Percentiles rank a stretch among this genome's conserved stretches.
phyloP scores from a whole-genome alignment of 2,113 vertebrate species.

The Solenodon paradoxus region DNA sequence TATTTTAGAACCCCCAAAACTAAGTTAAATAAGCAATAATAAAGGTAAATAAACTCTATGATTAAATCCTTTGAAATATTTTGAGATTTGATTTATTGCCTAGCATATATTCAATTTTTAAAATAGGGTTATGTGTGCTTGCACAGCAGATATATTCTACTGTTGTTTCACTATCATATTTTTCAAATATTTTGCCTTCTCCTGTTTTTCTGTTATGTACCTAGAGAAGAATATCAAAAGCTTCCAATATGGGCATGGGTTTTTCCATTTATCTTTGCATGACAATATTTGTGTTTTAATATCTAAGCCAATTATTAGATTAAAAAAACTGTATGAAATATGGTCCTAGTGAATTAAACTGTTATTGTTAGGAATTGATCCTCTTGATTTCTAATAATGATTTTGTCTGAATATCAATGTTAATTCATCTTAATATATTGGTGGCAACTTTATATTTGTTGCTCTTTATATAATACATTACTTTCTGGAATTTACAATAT shows the following conservation, averaged over 20 bases:
- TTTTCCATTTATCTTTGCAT: background rate
- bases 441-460: background rate
- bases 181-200: background rate
- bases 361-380: background rate
- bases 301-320: background rate
- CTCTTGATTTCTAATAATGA: background rate
- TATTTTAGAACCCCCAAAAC: background rate
- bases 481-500: background rate
- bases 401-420: background rate
- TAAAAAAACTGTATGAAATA: background rate
- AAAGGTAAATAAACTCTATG: background rate
- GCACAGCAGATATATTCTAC: background rate
- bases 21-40: background rate
- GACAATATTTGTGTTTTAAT: background rate
- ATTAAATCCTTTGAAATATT: no score
- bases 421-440: background rate
- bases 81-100: no score
- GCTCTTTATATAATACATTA: background rate
- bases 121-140: no score
- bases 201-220: background rate
- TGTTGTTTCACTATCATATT: background rate
- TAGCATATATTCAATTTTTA: no score
- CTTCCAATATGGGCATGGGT: background rate
- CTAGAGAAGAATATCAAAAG: background rate
- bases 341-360: background rate